Evolutionary conservation across 2,888 invertebrate species (phyloP).

Genomic region (Stenodema calcarata): DNA sequence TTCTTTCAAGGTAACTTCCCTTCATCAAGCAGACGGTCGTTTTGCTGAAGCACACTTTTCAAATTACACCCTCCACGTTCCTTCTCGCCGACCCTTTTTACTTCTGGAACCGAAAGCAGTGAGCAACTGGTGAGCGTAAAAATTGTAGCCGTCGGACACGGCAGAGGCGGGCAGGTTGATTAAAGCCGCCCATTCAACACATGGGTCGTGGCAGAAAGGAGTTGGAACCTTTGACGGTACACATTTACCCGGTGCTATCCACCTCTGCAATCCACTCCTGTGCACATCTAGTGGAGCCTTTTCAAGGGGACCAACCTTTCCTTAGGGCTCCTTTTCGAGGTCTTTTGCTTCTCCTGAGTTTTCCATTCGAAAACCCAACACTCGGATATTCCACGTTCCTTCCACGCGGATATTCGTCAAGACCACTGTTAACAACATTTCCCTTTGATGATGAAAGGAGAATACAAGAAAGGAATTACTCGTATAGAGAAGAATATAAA

Average conservation of each 20-base stretch:
- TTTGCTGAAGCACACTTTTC: slow-evolving; percentile 28
- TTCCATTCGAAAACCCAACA: not conserved
- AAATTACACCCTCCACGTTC: not conserved
- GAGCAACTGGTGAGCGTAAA: not conserved
- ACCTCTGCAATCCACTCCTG: not conserved
- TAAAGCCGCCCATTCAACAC: not conserved
- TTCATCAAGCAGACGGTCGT: slow-evolving; percentile 23
- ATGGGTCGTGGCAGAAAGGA: not conserved
- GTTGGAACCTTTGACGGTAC: not conserved
- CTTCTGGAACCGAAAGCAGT: not conserved
- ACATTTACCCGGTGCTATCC: not conserved
- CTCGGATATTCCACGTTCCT: not conserved
- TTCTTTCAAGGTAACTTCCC: slow-evolving; percentile 26
- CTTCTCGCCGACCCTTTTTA: not conserved
- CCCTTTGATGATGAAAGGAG: not conserved
- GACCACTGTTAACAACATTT: not conserved
- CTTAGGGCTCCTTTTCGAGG: not conserved
- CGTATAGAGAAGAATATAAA: too few species aligned
- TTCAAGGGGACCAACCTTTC: not conserved
- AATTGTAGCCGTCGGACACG: not conserved
- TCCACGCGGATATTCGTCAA: not conserved
- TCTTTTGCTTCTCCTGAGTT: not conserved
- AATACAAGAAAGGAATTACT: not conserved
- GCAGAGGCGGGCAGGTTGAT: not conserved
- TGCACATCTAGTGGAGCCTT: not conserved